Conservation (phyloP, 2,888 invertebrate species). For the Lepidocyrtinus sp. region DNA sequence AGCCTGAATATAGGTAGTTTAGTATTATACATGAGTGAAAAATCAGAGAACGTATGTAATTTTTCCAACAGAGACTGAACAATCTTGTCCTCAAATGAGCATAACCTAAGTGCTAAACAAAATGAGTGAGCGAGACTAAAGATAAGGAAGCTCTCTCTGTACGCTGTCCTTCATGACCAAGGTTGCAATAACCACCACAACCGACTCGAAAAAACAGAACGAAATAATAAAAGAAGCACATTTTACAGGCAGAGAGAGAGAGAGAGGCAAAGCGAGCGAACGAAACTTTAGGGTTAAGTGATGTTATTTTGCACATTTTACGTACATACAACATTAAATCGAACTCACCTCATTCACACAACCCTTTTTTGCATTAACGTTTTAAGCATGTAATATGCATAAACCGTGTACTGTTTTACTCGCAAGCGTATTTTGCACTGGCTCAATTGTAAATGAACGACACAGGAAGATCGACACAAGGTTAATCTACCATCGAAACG, state of each 20-base stretch:
- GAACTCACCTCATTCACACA: constrained; percentile 21
- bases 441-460: constrained; percentile 34
- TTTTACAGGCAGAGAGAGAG: constrained; percentile 3
- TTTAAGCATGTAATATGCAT: constrained; percentile 3
- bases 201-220: constrained; percentile 9
- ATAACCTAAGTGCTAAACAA: constrained; percentile 56
- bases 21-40: constrained; percentile 9
- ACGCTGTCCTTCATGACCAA: constrained; percentile 66
- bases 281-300: constrained; percentile 34
- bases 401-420: background rate
- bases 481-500: constrained; percentile 63
- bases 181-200: constrained; percentile 57
- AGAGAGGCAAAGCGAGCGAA: too few relatives aligned
- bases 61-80: constrained; percentile 14
- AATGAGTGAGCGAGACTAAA: constrained; percentile 60
- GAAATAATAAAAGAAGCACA: constrained; percentile 6
- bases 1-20: too few relatives aligned
- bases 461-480: constrained; percentile 68
- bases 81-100: constrained; percentile 28
- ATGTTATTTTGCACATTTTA: constrained; percentile 27
- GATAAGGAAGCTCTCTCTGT: constrained; percentile 64
- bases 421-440: constrained; percentile 21
- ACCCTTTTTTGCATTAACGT: constrained; percentile 14
- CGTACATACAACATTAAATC: constrained; percentile 12
- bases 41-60: constrained; percentile 3